These are phyloP conservation scores for Anguilla obscura DNA, from an alignment of 2,797 vertebrate species.

Conservation along the genomic window DNA sequence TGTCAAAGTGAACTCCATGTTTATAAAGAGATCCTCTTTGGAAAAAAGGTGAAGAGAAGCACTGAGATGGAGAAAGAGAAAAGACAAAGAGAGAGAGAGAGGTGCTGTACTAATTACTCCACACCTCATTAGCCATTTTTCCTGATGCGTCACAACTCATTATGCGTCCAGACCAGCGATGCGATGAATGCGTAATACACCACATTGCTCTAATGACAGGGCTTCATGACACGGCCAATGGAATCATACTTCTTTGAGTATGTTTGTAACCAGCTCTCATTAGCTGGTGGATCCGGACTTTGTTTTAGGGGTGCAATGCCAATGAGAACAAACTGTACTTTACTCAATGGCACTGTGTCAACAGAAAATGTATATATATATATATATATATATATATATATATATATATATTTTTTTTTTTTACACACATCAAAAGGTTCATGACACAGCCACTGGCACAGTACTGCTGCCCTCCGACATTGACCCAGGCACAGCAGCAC, in stretches of 20 bases:
- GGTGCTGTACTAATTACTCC: slow-evolving; percentile 43
- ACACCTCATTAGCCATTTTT: slow-evolving; percentile 65
- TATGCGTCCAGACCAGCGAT: neutral
- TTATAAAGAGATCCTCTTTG: neutral
- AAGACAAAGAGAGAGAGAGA: neutral
- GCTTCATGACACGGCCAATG: neutral
- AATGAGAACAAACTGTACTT: too few relatives aligned
- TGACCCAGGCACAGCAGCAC: neutral
- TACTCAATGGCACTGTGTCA: too few relatives aligned
- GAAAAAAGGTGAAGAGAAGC: neutral
- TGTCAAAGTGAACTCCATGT: neutral
- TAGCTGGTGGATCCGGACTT: too few relatives aligned
- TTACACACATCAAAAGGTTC: neutral
- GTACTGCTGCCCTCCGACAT: neutral
- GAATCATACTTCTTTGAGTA: too few relatives aligned
- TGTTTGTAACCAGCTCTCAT: too few relatives aligned
- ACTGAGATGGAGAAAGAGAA: neutral
- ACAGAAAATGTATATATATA: too few relatives aligned
- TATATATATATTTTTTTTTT: too few relatives aligned
- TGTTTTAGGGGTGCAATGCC: too few relatives aligned
- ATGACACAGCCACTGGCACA: neutral
- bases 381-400: too few relatives aligned
- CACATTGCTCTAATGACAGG: neutral
- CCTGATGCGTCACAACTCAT: slow-evolving; percentile 23
- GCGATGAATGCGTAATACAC: slow-evolving; percentile 8